Base-by-base conservation (phyloP, 2,113 vertebrate species). In the Taxidea taxus region DNA sequence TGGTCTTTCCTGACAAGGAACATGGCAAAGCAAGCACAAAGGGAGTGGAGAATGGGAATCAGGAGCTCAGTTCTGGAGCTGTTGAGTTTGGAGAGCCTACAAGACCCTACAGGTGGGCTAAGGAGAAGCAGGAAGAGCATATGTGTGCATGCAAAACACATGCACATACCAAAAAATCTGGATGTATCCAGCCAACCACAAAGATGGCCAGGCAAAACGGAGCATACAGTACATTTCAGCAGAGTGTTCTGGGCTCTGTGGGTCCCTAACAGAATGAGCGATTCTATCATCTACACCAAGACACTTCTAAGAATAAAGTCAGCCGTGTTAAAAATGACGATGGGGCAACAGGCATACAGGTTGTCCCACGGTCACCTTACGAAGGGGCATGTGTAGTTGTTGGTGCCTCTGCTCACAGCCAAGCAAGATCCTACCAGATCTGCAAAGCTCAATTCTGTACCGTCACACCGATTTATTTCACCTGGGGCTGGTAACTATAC, bases 21-120 rank as follows among this genome's bases (percentile, higher is more conserved):
- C 37, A 10, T 3, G 62, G 5, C n/a, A 70, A 23, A 6, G 0
- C n/a, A 5, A 60, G 42, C 0, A 27, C 31, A 42, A 0, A 2
- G 14, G 27, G 58, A 64, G 7, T 5, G 10, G 6, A 12, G 37
- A 15, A 18, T 21, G 34, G 7, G n/a, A 44, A 37, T 29, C 12
- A n/a, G 21, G 51, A 54, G 77, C 29, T 91, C 29, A 1, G 0
- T 44, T 77, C 88, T 42, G 34, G 13, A 70, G 31, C 91, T 39
- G 15, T 4, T 25, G 60, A 42, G 29, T 78, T 39, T 49, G 9
- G 21, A 49, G 9, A 66, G 42, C 3, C 23, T 27, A 31, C 0
- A n/a, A 64, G 27, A 66, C 4, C 7, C 44, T 37, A 16, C 0
- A 70, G 6, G 54, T 34, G 80, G 11, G 5, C 11, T n/a, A 78